Evolutionary conservation across 2,888 invertebrate species (phyloP), one percentile per base, ranked within the genome.

Genomic region (Phortica magna): DNA sequence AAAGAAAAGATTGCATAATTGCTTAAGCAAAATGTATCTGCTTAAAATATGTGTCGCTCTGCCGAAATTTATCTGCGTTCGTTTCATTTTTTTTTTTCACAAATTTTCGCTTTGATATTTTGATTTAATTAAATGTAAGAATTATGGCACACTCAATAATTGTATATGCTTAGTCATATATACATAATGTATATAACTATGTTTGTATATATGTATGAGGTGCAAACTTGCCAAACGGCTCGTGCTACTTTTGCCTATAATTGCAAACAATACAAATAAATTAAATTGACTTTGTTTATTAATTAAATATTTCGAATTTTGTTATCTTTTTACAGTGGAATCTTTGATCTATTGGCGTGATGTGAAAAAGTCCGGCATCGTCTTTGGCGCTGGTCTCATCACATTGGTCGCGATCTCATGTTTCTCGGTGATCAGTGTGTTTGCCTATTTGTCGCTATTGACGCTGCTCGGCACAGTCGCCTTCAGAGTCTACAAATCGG

Each of bases 291-390:
- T 53, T 53, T 5, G 10, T 53, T 64, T 39, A 55, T 43, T 39
- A 41, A 77, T 31, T 43, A 2, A 14, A 68, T 59, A 57, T 48
- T 59, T 76, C n/a, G 39, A 12, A 74, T 80, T 81, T 82, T 81
- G 89, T 90, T 88, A 88, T 83, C 81, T 19, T 84, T n/a, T 94
- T 95, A 9, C 94, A 97, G 97, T 97, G 95, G 96, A 97, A 93
- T 97, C 98, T 91, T 94, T 99, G 92, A 96, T 99, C 92, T 99
- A 99, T 94, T 99, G 99, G 99, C 95, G 98, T 84, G 96, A 97
- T 93, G 96, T 98, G 86, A 97, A 96, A 93, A 97, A 96, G 93
- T 97, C 98, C 83, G 99, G 98, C 84, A 95, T 96, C 89, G 98
- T 98, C 83, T 97, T 99, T 92, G 98, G 97, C 91, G 95, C 95